Evolutionary conservation across 2,797 vertebrate species (phyloP).

Genomic region (Ficedula albicollis): DNA sequence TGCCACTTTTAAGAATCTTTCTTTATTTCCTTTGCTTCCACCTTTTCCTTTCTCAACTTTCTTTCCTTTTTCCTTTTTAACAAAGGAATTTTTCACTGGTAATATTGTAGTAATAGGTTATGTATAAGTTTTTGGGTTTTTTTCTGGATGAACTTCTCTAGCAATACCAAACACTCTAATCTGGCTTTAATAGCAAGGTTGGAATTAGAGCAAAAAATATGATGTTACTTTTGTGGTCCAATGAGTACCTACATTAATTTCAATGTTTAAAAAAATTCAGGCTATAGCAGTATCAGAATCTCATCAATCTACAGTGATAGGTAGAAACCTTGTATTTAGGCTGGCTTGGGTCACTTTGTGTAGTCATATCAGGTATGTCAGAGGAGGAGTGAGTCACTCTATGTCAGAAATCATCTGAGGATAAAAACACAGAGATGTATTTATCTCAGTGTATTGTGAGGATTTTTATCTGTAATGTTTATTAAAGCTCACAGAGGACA

Average conservation of each 20-base stretch:
- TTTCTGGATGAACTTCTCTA: background rate
- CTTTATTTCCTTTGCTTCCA: background rate
- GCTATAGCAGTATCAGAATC: background rate
- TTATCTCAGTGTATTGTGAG: background rate
- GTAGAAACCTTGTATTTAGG: background rate
- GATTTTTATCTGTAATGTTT: constrained; percentile 18
- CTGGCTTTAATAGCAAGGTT: background rate
- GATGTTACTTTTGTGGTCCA: background rate
- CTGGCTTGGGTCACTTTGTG: background rate
- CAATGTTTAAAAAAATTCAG: background rate
- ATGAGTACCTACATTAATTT: background rate
- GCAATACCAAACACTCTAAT: background rate
- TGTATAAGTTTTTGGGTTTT: background rate
- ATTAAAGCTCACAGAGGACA: background rate
- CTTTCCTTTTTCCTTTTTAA: background rate
- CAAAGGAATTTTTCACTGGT: background rate
- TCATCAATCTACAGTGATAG: background rate
- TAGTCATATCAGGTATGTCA: background rate
- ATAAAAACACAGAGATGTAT: background rate
- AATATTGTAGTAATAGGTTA: background rate
- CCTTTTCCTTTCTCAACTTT: background rate
- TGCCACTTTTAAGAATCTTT: background rate
- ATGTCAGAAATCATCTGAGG: background rate
- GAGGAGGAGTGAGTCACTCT: background rate
- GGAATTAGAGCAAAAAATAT: background rate